These are phyloP conservation scores for Nasonia oneida DNA, from an alignment of 2,888 invertebrate genomes.

Conservation along the genomic window DNA sequence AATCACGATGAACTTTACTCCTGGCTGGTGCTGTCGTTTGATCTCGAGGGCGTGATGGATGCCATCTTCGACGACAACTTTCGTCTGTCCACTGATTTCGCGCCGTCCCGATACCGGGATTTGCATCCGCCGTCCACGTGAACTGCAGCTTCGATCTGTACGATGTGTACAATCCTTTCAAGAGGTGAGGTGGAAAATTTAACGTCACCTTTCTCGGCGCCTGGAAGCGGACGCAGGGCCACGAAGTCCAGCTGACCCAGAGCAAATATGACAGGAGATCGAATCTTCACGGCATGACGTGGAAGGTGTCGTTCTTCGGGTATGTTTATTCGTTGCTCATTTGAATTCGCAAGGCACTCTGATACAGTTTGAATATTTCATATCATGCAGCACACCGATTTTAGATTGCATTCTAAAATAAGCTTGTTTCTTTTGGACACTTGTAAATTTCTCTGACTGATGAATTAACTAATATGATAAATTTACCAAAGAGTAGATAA, in stretches of 20 bases:
- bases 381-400: background rate
- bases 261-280: constrained; percentile 53
- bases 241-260: constrained; percentile 41
- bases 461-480: background rate
- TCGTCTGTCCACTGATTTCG: constrained; percentile 33
- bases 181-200: constrained; percentile 65
- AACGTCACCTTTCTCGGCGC: constrained; percentile 64
- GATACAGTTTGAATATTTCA: background rate
- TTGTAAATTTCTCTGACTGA: background rate
- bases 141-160: constrained; percentile 25
- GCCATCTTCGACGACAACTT: no score
- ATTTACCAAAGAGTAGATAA: constrained; percentile 18
- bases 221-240: constrained; percentile 58
- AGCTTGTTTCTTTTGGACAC: background rate
- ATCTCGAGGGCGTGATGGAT: no score
- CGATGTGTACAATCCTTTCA: constrained; percentile 68
- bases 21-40: no score
- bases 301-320: constrained; percentile 50
- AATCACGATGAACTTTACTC: background rate
- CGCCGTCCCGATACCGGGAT: constrained; percentile 62
- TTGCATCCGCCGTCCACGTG: background rate
- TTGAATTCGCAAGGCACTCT: background rate
- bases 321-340: background rate
- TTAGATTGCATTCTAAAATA: background rate
- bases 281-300: constrained; percentile 59